Conservation (phyloP, 2,888 invertebrate genomes). For the Timema podura region DNA sequence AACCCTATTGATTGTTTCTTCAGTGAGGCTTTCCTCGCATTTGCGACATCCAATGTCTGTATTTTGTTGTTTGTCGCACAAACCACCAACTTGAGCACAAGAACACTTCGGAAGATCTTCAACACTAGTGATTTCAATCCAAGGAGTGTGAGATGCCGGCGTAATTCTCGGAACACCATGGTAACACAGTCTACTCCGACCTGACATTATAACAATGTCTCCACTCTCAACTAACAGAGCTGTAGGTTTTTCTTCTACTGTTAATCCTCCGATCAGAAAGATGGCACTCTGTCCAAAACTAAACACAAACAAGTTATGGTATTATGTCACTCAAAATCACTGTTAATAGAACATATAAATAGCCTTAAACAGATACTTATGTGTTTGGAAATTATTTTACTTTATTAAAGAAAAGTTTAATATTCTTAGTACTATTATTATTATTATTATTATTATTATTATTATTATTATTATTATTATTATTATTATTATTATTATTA, state of each 20-base stretch:
- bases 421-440: too few species aligned
- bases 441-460: too few species aligned
- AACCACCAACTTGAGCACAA: constrained; percentile 24
- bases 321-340: too few species aligned
- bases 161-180: constrained; percentile 92
- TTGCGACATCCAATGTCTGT: too few species aligned
- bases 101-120: background rate
- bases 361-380: too few species aligned
- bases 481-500: too few species aligned
- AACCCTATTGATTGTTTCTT: background rate
- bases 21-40: too few species aligned
- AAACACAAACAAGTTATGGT: constrained; percentile 37
- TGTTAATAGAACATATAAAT: too few species aligned
- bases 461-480: too few species aligned
- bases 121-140: constrained; percentile 43
- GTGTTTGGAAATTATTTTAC: too few species aligned
- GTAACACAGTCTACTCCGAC: constrained; percentile 76
- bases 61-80: constrained; percentile 21
- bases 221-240: constrained; percentile 80
- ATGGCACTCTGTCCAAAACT: constrained; percentile 95
- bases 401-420: too few species aligned
- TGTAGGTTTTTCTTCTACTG: constrained; percentile 59
- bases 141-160: constrained; percentile 47
- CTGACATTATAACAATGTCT: constrained; percentile 88
- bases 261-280: constrained; percentile 84